These are phyloP conservation scores for Oxystoma pomonae DNA, from an alignment of 2,888 invertebrate species.

Conservation along the genomic window DNA sequence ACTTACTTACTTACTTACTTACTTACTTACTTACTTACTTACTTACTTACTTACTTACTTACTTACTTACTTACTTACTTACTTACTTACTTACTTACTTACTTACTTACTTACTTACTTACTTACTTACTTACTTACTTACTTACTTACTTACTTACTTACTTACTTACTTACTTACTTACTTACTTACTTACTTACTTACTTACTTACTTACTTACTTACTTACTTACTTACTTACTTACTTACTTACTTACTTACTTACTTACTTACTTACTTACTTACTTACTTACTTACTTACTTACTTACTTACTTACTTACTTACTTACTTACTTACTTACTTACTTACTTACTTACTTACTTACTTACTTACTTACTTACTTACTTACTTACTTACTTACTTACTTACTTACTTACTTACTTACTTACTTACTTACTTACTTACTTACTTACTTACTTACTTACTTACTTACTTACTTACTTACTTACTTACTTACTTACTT, in stretches of 20 bases:
- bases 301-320: not conserved
- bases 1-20: too few species aligned
- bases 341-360: conserved; percentile 3
- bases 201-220: too few species aligned
- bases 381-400: not conserved
- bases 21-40: too few species aligned
- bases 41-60: too few species aligned
- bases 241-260: not conserved
- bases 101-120: too few species aligned
- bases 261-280: not conserved
- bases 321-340: not conserved
- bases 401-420: not conserved
- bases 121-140: too few species aligned
- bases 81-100: too few species aligned
- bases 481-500: conserved; percentile 6
- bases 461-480: conserved; percentile 6
- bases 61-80: too few species aligned
- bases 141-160: too few species aligned
- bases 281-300: not conserved
- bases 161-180: too few species aligned
- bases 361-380: not conserved
- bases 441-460: not conserved
- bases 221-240: too few species aligned
- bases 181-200: too few species aligned
- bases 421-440: not conserved